A percentile compares a stretch with the other conserved stretches of the same genome.
Evolutionary conservation across 2,797 vertebrate species (phyloP).

Genomic region (Synaphobranchus kaupii): DNA sequence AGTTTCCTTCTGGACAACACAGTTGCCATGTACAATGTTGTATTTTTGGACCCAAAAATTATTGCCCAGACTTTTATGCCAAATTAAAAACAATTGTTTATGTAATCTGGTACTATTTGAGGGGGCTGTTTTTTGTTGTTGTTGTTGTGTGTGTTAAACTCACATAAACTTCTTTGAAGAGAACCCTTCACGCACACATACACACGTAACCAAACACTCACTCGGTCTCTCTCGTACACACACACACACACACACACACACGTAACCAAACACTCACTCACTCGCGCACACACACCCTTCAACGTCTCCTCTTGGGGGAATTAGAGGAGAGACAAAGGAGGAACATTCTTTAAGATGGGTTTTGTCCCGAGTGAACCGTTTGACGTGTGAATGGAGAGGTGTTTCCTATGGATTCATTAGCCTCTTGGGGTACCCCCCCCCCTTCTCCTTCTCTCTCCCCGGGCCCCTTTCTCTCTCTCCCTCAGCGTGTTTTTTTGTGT

Average conservation of each 20-base stretch:
- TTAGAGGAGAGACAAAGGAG: slow-evolving; percentile 92
- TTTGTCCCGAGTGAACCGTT: slow-evolving; percentile 91
- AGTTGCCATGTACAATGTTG: not conserved
- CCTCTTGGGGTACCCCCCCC: slow-evolving; percentile 77
- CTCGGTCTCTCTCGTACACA: slow-evolving; percentile 44
- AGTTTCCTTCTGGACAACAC: not conserved
- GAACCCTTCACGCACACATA: slow-evolving; percentile 5
- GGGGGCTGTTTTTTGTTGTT: not conserved
- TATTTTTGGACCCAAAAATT: not conserved
- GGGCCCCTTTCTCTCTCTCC: slow-evolving; percentile 82
- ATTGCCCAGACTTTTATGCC: not conserved
- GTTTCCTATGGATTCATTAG: slow-evolving; percentile 99
- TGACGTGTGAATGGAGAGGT: slow-evolving; percentile 91
- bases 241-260: slow-evolving; percentile 26
- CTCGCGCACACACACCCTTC: slow-evolving; percentile 58
- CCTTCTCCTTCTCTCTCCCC: slow-evolving; percentile 79
- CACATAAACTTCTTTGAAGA: slow-evolving; percentile 41
- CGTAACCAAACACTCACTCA: slow-evolving; percentile 11
- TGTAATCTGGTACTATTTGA: not conserved
- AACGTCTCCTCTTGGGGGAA: slow-evolving; percentile 89
- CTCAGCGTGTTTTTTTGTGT: slow-evolving; percentile 59
- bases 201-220: not conserved
- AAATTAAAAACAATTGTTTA: not conserved
- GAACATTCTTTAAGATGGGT: slow-evolving; percentile 90
- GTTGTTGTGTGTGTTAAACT: slow-evolving; percentile 7